Base-by-base conservation (phyloP, 2,888 invertebrate species). In the Amphipoea lucens region DNA sequence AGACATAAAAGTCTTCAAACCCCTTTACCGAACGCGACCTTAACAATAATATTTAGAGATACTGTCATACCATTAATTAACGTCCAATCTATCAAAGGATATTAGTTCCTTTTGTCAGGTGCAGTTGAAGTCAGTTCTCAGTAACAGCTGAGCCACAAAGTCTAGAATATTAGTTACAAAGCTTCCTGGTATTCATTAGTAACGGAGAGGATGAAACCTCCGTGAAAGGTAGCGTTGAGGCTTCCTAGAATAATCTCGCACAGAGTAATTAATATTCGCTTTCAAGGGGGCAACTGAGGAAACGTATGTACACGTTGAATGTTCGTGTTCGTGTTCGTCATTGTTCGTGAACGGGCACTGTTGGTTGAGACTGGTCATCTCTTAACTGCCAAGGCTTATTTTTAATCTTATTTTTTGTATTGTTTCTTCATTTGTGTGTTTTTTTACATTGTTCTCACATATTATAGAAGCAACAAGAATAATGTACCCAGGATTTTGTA, bases 81-180 rank as follows among this genome's bases (percentile, higher is more conserved):
- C 20, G 54, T 45, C 3, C 20, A 23, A 29, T 17, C 9, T 63
- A 54, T 29, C 51, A 76, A 54, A 76, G 48, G 62, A n/a, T 3
- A 23, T 7, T 12, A 62, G 54, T 74, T 74, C 17, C 12, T 51
- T 65, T 75, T 65, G 45, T 23, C 17, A 1, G 23, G 0, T 17
- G 23, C 12, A 57, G 57, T 4, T n/a, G 45, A 54, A 75, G 45
- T 20, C 14, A 66, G 42, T 66, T 42, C 23, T 5, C 2, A 36
- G 45, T 20, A 57, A 63, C 40, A 75, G 14, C 54, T 45, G 12
- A 54, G 42, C 29, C 29, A 54, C 42, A 45, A 76, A 65, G 65
- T 75, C 75, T 45, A 45, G 63, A 36, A 77, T 75, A 65, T 75
- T n/a, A 75, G 42, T 75, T 20, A 65, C 65, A 67, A 76, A 57